Evolutionary conservation across 2,113 vertebrate species (phyloP), one percentile per base, ranked within the genome.

Genomic region (Aphyosemion australe): DNA sequence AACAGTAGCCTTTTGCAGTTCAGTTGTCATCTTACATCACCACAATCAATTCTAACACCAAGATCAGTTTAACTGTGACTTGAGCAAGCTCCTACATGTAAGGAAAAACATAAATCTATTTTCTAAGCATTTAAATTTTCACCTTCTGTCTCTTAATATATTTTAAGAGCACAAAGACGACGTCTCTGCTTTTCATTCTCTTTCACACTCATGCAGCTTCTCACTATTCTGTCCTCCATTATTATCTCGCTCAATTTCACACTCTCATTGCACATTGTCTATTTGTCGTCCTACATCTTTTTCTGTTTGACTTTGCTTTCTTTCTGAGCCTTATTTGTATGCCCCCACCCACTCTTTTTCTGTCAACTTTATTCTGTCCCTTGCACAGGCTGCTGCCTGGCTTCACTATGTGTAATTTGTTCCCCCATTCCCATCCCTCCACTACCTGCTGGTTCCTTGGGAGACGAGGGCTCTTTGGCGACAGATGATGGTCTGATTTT

Each of bases 401-500:
- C 45, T 60, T 18, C 15, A 43, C n/a, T 26, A 26, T 26, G 26
- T 26, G 18, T 32, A 19, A 21, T 5, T n/a, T 56, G n/a, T 31
- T 41, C 26, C 14, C 51, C 4, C 4, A 15, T 52, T 3, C 66
- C 50, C 49, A 2, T 79, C 61, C 74, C 26, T 79, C 13, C 49
- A 86, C 77, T 91, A 91, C 87, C 91, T 80, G 82, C 79, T 53
- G 80, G 74, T 48, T 92, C 91, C 67, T 83, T 86, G 78, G 84
- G 80, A 67, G 89, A 86, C 26, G 76, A 86, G 75, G 80, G 75
- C 39, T 93, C 93, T 84, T 92, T 92, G 72, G 89, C 76, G 52
- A 90, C 76, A 60, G 91, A 89, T 70, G 84, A 53, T 18, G 87
- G 72, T 59, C 86, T 84, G 76, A 84, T 89, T 80, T 88, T 92